Evolutionary conservation across 2,888 invertebrate genomes (phyloP), one percentile per base, ranked within the genome.

Genomic region (Criorhina ranunculi): DNA sequence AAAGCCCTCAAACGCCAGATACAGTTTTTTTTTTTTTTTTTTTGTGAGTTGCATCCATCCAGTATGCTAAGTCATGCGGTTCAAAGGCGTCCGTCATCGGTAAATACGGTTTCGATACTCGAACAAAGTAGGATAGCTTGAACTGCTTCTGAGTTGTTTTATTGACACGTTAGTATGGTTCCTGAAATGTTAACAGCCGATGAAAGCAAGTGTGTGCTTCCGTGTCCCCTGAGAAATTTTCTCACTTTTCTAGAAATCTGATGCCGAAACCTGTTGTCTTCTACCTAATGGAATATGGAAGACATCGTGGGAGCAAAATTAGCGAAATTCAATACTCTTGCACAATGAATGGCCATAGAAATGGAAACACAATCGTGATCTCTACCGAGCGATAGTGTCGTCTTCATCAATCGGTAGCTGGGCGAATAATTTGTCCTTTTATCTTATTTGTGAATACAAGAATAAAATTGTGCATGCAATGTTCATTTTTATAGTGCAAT

Each of bases 401-500:
- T 80, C 85, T 80, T 85, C 80, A 85, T 80, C 80, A 70, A 85
- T 64, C 80, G 66, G 80, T 85, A 85, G 85, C 80, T 59, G 49
- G 29, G 70, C 76, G 70, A 85, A 85, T 80, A 85, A 85, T 85
- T 79, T 76, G 75, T 57, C 62, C 60, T 70, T 85, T 69, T 80
- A 80, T 80, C 19, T 79, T 11, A 53, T 64, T 85, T 80, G 60
- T 69, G 12, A 33, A 60, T 11, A 59, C 4, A 46, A 64, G 46
- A 72, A 72, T 55, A 33, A 11, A 42, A 80, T 53, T 70, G 35
- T 66, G 53, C 69, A 75, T 44, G 69, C 57, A 64, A 66, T 57
- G 40, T 33, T 66, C n/a, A 31, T 55, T 59, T 60, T 70, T 51
- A 75, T 64, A 12, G 53, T 66, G 80, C 66, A 76, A 80, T 59